These are phyloP conservation scores for Fistularia tabacaria DNA, from an alignment of 2,797 vertebrate species.

Conservation along the genomic window DNA sequence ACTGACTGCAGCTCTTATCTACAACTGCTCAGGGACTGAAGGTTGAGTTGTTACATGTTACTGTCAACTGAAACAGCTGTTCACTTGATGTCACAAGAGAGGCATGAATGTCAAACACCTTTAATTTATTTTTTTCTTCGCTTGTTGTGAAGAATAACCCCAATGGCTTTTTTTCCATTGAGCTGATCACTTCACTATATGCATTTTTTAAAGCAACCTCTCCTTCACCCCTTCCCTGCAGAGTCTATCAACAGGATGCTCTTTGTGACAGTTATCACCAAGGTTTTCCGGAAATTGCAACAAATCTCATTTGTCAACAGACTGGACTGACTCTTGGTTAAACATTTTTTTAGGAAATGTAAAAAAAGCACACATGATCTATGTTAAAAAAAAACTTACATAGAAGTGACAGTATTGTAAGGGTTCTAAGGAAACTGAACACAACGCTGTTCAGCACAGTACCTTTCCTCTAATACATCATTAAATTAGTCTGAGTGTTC, in stretches of 20 bases:
- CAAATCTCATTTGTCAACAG: constrained; percentile 13
- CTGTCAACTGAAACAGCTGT: constrained; percentile 1
- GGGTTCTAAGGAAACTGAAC: constrained; percentile 30
- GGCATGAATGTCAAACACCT: not conserved
- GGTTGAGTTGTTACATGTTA: not conserved
- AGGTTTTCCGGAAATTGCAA: constrained; percentile 48
- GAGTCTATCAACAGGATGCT: constrained; percentile 6
- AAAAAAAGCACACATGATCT: no score
- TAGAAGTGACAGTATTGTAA: constrained; percentile 16
- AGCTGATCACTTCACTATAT: constrained; percentile 2
- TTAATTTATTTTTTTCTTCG: not conserved
- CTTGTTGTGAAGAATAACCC: no score
- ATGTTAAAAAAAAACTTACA: not conserved
- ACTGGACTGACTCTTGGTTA: constrained; percentile 9
- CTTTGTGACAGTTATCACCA: constrained; percentile 24
- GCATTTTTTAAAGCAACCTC: constrained; percentile 46
- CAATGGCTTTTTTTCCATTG: no score
- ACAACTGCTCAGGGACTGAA: constrained; percentile 1
- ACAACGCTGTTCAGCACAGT: constrained; percentile 22
- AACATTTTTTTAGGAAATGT: no score
- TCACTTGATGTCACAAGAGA: not conserved
- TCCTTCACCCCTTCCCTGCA: constrained; percentile 33
- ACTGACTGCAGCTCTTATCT: not conserved
- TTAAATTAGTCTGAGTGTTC: constrained; percentile 57
- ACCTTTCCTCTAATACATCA: constrained; percentile 58